Conservation (phyloP, 2,888 invertebrate species). For the Antheraea yamamai region DNA sequence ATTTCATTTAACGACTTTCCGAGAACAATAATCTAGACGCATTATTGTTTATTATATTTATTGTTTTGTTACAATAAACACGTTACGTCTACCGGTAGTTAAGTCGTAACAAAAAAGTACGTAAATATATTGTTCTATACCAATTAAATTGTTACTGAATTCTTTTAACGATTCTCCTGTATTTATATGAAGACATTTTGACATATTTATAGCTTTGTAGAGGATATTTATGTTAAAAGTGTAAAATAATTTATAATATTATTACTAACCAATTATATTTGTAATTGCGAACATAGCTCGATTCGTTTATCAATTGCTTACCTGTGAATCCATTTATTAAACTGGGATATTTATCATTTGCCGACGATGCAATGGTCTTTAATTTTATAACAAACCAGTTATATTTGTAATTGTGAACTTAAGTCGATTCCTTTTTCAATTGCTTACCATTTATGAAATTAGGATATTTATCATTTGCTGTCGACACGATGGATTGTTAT, state of each 20-base stretch:
- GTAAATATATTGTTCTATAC: background rate
- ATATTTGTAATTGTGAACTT: too few species aligned
- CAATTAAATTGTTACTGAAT: background rate
- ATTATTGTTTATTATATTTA: conserved; percentile 13
- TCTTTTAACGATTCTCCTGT: conserved; percentile 4
- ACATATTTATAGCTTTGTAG: conserved; percentile 25
- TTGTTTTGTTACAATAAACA: conserved; percentile 24
- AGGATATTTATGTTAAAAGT: background rate
- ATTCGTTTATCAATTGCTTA: background rate
- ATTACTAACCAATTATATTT: background rate
- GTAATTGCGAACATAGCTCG: background rate
- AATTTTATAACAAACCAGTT: too few species aligned
- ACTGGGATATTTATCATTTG: background rate
- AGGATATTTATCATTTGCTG: too few species aligned
- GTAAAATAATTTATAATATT: background rate
- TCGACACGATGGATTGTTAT: too few species aligned
- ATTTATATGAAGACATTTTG: conserved; percentile 21
- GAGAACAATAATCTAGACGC: conserved; percentile 21
- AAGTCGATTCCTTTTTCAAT: too few species aligned
- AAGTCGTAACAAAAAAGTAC: background rate
- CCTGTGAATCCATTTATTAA: background rate
- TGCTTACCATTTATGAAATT: too few species aligned
- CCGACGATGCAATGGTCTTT: too few species aligned
- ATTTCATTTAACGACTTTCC: conserved; percentile 51
- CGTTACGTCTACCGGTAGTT: background rate